phyloP scores from a whole-genome alignment of 2,888 invertebrate genomes.

The Antheraea yamamai region DNA sequence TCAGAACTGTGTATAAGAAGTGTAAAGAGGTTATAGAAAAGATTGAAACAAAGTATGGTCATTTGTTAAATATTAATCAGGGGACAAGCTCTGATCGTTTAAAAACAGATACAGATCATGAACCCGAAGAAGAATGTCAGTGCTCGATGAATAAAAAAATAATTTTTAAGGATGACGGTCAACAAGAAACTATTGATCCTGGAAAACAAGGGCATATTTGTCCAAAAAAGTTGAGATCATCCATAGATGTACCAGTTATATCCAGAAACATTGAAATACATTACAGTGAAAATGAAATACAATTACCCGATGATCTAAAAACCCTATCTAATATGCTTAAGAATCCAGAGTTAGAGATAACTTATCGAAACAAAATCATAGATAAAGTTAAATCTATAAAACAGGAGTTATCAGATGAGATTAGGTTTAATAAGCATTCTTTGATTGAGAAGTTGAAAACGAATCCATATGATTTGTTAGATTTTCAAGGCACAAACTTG shows the following conservation, averaged over 20 bases:
- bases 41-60: slow-evolving; percentile 70
- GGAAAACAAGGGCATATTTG: slow-evolving; percentile 56
- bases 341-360: slow-evolving; percentile 43
- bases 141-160: slow-evolving; percentile 63
- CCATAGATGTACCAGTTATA: slow-evolving; percentile 19
- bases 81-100: slow-evolving; percentile 21
- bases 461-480: slow-evolving; percentile 57
- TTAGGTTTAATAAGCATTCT: slow-evolving; percentile 54
- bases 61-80: slow-evolving; percentile 52
- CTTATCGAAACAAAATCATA: slow-evolving; percentile 54
- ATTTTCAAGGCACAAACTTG: slow-evolving; percentile 68
- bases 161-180: slow-evolving; percentile 68
- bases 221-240: slow-evolving; percentile 37
- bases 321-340: slow-evolving; percentile 52
- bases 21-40: slow-evolving; percentile 63
- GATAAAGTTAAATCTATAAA: slow-evolving; percentile 54
- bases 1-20: slow-evolving; percentile 58
- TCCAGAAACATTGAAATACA: slow-evolving; percentile 50
- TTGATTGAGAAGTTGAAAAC: slow-evolving; percentile 57
- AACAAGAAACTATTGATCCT: slow-evolving; percentile 43
- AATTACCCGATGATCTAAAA: slow-evolving; percentile 53
- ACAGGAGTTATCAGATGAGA: slow-evolving; percentile 51
- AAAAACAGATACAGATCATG: slow-evolving; percentile 24
- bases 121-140: slow-evolving; percentile 44
- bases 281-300: slow-evolving; percentile 41